A percentile compares a stretch with the other conserved stretches of the same genome.
phyloP scores from a whole-genome alignment of 2,888 invertebrate genomes.

The Microdon myrmicae region DNA sequence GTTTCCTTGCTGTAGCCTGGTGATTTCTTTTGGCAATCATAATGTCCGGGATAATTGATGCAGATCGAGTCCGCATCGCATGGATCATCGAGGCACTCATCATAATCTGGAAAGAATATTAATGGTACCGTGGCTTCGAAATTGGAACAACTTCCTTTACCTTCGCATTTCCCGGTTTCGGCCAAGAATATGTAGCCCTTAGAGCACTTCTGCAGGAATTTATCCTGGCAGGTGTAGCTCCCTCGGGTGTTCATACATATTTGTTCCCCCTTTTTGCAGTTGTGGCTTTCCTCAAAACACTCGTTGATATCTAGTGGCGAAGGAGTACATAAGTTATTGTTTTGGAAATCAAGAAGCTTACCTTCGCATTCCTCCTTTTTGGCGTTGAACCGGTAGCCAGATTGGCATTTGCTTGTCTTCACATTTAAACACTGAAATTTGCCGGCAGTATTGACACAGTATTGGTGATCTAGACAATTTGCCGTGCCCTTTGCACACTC shows the following conservation, averaged over 20 bases:
- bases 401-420: constrained; percentile 57
- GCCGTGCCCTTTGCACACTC: constrained; percentile 75
- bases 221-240: constrained; percentile 76
- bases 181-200: constrained; percentile 74
- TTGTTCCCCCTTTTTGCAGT: constrained; percentile 75
- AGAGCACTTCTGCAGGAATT: constrained; percentile 72
- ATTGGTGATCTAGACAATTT: constrained; percentile 73
- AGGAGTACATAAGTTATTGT: neutral
- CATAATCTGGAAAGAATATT: constrained; percentile 72
- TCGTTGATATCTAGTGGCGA: constrained; percentile 77
- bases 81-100: constrained; percentile 76
- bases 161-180: constrained; percentile 71
- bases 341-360: constrained; percentile 54
- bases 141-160: constrained; percentile 57
- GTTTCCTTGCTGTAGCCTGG: constrained; percentile 24
- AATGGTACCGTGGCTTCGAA: neutral
- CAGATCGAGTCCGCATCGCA: constrained; percentile 74
- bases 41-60: constrained; percentile 80
- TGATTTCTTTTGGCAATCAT: constrained; percentile 68
- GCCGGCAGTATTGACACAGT: constrained; percentile 77
- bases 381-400: constrained; percentile 70
- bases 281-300: constrained; percentile 73
- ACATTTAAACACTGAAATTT: constrained; percentile 71
- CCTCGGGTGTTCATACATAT: constrained; percentile 79
- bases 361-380: constrained; percentile 72